A percentile compares a stretch with the other conserved stretches of the same genome.
Conservation (phyloP, 1,140 invertebrate genomes). For the Sitophilus oryzae region DNA sequence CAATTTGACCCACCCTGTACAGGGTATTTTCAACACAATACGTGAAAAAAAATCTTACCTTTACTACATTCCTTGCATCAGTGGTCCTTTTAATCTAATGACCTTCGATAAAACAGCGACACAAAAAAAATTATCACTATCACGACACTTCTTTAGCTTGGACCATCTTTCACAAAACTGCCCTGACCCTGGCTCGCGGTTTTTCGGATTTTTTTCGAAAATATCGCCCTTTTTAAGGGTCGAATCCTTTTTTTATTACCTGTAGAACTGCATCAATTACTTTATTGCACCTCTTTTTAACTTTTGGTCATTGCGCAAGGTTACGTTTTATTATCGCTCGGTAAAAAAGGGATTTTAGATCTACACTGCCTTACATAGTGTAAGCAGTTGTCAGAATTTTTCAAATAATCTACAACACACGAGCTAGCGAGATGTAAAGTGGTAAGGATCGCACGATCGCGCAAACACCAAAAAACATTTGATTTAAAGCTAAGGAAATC, state of each 20-base stretch:
- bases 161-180: conserved; percentile 13
- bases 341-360: not conserved
- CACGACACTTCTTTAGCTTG: conserved; percentile 29
- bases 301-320: conserved; percentile 15
- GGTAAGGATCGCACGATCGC: too few relatives aligned
- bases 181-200: conserved; percentile 37
- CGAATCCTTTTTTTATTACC: conserved; percentile 24
- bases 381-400: too few relatives aligned
- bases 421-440: too few relatives aligned
- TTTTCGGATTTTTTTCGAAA: conserved; percentile 26
- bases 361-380: not conserved
- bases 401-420: too few relatives aligned
- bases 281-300: conserved; percentile 39
- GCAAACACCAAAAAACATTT: too few relatives aligned
- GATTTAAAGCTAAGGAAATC: too few relatives aligned
- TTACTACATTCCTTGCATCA: too few relatives aligned
- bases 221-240: conserved; percentile 13
- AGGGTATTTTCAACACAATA: not conserved
- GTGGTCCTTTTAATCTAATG: not conserved
- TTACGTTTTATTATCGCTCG: conserved; percentile 16
- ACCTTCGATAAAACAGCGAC: not conserved
- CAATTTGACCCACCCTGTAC: too few relatives aligned
- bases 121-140: conserved; percentile 12
- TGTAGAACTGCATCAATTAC: conserved; percentile 22
- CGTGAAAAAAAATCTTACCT: too few relatives aligned